Base-by-base conservation (phyloP, 2,797 vertebrate species). In the Hydrocynus forskahlii region DNA sequence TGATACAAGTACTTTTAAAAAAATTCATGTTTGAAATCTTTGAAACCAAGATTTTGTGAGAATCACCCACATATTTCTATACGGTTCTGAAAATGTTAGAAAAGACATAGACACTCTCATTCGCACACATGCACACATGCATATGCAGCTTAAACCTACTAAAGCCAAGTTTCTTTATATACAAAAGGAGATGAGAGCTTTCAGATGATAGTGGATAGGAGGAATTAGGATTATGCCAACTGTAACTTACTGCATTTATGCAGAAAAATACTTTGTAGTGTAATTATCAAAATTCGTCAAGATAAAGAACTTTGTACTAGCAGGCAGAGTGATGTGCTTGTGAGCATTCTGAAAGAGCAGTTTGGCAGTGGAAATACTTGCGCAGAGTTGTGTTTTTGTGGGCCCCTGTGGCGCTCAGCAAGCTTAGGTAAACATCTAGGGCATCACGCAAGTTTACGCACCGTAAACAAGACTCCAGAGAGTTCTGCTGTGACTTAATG, bases 381-480 rank as follows among this genome's bases (percentile, higher is more conserved):
- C 35, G 2, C 17, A 19, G 38, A 75, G 19, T 23, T 38, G 50
- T 68, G 62, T 48, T 43, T 66, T 45, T 54, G 68, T 59, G 73
- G 7, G 4, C 40, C 70, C 19, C 66, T 76, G 29, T 71, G 13
- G 55, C 50, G 21, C 38, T 79, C 35, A 29, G 64, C 68, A 75
- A 71, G 76, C 48, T 16, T 25, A 45, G 63, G 68, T 79, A 79
- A 62, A 79, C 64, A 72, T 23, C 48, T 35, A 48, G n/a, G 57
- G 16, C 48, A 16, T 43, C 72, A 55, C 64, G 54, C 64, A 76
- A 72, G 63, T 83, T 71, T 75, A 59, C 17, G 29, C 54, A 55
- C 23, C 59, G 50, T 54, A 83, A 81, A 71, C 80, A 81, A 78
- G 75, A 74, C 81, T 52, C 81, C 14, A 74, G 81, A 82, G 69